These are phyloP conservation scores for Macropodus opercularis DNA, from an alignment of 2,797 vertebrate species.

Conservation along the genomic window DNA sequence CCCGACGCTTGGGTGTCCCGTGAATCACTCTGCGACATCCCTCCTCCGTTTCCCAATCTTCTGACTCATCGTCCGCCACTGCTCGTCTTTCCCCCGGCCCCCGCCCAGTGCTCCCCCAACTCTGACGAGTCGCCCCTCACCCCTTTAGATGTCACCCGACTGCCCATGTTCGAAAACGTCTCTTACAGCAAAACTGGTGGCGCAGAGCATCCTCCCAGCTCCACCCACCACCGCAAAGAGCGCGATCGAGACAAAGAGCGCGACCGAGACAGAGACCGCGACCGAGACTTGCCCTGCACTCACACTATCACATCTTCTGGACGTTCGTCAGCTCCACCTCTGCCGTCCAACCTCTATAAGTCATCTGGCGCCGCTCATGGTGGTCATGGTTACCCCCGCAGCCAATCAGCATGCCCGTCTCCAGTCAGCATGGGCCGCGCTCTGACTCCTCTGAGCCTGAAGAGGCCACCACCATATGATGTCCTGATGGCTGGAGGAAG, in stretches of 20 bases:
- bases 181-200: constrained; percentile 81
- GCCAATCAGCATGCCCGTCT: constrained; percentile 94
- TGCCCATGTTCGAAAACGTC: constrained; percentile 83
- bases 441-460: constrained; percentile 91
- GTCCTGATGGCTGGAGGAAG: constrained; percentile 78
- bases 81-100: constrained; percentile 89
- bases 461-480: constrained; percentile 95
- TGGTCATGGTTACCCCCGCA: constrained; percentile 92
- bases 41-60: constrained; percentile 94
- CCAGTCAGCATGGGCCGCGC: constrained; percentile 93
- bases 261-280: constrained; percentile 26
- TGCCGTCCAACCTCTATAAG: constrained; percentile 90
- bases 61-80: constrained; percentile 92
- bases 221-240: constrained; percentile 52
- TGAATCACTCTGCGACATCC: constrained; percentile 88
- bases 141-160: constrained; percentile 88
- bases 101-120: constrained; percentile 93
- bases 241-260: constrained; percentile 4
- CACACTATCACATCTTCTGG: constrained; percentile 85
- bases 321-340: constrained; percentile 92
- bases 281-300: constrained; percentile 68
- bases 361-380: constrained; percentile 87
- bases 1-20: constrained; percentile 77
- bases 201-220: constrained; percentile 36
- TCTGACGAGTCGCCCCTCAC: constrained; percentile 98